Evolutionary conservation across 2,888 invertebrate genomes (phyloP).

Genomic region (Gortyna flavago): DNA sequence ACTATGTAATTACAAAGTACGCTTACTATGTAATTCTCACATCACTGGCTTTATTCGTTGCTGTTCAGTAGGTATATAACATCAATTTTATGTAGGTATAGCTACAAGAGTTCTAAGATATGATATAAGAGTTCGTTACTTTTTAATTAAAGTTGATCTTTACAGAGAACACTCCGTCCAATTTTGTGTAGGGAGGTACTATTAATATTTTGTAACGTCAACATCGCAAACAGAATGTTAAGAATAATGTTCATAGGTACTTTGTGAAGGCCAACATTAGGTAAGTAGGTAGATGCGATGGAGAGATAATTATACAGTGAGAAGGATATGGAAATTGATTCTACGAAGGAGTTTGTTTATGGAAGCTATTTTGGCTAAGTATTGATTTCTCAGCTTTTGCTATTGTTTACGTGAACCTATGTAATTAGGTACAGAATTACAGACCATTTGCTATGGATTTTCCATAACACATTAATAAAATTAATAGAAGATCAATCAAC

Average conservation of each 20-base stretch:
- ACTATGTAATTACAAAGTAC: slow-evolving; percentile 28
- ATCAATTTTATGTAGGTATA: background rate
- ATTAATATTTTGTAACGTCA: slow-evolving; percentile 25
- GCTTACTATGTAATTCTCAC: slow-evolving; percentile 31
- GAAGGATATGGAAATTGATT: slow-evolving; percentile 36
- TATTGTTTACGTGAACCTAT: slow-evolving; percentile 17
- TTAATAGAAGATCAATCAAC: slow-evolving; percentile 19
- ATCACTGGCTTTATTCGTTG: slow-evolving; percentile 38
- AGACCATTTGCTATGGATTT: slow-evolving; percentile 29
- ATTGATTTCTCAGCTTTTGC: slow-evolving; percentile 31
- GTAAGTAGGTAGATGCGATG: background rate
- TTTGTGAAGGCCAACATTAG: slow-evolving; percentile 11
- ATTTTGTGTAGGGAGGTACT: slow-evolving; percentile 2
- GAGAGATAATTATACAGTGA: slow-evolving; percentile 17
- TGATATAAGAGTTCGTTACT: background rate
- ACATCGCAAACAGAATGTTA: slow-evolving; percentile 20
- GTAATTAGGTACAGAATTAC: slow-evolving; percentile 11
- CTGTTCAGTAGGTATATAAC: background rate
- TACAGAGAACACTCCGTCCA: slow-evolving; percentile 1
- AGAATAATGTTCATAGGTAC: slow-evolving; percentile 19
- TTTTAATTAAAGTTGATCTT: slow-evolving; percentile 36
- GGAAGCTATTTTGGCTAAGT: slow-evolving; percentile 16
- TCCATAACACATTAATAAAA: slow-evolving; percentile 16
- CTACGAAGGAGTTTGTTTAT: slow-evolving; percentile 39
- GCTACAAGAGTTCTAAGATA: background rate